Evolutionary conservation across 2,113 vertebrate genomes (phyloP).

Genomic region (Dicrurus megarhynchus): DNA sequence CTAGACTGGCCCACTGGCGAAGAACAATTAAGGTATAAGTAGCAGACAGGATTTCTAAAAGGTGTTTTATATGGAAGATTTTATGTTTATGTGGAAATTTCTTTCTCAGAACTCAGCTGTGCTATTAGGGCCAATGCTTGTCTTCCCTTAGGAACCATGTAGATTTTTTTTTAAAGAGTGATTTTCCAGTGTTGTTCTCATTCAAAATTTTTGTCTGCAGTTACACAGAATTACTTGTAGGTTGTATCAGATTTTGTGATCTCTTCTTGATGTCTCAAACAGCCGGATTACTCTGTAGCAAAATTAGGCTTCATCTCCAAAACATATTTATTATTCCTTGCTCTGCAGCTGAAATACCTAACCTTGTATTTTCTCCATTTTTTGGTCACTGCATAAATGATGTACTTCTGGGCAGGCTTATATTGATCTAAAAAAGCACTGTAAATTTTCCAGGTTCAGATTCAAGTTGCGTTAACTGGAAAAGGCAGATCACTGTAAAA

Average conservation of each 20-base stretch:
- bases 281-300: neutral
- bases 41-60: neutral
- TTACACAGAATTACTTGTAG: neutral
- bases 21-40: neutral
- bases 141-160: neutral
- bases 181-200: neutral
- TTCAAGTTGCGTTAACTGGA: conserved; percentile 46
- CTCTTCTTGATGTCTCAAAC: neutral
- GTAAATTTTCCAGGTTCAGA: conserved; percentile 54
- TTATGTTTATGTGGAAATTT: neutral
- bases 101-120: neutral
- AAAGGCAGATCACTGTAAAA: conserved; percentile 8
- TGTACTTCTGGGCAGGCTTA: neutral
- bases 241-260: neutral
- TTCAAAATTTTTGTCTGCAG: neutral
- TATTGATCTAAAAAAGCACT: conserved; percentile 38
- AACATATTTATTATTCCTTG: neutral
- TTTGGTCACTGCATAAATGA: neutral
- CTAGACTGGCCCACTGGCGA: neutral
- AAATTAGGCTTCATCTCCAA: neutral
- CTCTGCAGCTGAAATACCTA: neutral
- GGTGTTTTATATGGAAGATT: neutral
- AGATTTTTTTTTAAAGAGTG: neutral
- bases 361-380: neutral
- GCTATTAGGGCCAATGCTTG: neutral